A percentile compares a stretch with the other conserved stretches of the same genome.
Conservation (phyloP, 2,113 vertebrate genomes). For the Oncorhynchus tshawytscha region DNA sequence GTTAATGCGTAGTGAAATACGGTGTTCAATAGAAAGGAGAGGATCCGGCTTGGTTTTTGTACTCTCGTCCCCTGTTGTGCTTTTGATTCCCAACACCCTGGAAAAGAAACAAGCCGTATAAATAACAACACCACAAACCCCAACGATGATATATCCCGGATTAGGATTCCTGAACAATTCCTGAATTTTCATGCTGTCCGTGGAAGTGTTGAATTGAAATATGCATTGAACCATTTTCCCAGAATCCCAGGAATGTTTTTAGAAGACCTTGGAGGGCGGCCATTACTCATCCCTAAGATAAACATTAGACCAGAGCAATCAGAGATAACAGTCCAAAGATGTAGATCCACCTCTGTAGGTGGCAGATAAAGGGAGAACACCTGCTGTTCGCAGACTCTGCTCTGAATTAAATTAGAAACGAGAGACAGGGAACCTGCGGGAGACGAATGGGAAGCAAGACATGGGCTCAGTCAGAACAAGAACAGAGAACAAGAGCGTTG, state of each 20-base stretch:
- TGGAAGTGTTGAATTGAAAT: slow-evolving; percentile 32
- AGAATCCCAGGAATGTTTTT: slow-evolving; percentile 23
- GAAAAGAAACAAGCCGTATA: slow-evolving; percentile 5
- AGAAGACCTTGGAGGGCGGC: slow-evolving; percentile 28
- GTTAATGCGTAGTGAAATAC: neutral
- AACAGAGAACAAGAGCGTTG: neutral
- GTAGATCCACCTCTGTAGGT: slow-evolving; percentile 50
- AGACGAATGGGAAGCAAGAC: slow-evolving; percentile 8
- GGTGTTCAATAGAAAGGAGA: neutral
- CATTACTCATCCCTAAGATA: slow-evolving; percentile 63
- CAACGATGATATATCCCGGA: slow-evolving; percentile 2
- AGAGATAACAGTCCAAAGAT: slow-evolving; percentile 60
- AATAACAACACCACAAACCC: slow-evolving; percentile 12
- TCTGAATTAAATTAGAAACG: slow-evolving; percentile 51
- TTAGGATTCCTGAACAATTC: slow-evolving; percentile 30
- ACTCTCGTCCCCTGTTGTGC: neutral
- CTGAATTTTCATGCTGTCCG: slow-evolving; percentile 19
- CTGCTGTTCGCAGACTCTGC: slow-evolving; percentile 35
- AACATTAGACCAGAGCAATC: slow-evolving; percentile 58
- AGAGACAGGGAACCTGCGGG: neutral
- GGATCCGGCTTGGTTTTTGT: neutral
- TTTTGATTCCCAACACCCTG: neutral
- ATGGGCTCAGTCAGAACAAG: neutral
- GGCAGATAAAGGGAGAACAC: slow-evolving; percentile 53
- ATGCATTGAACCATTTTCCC: slow-evolving; percentile 22